These are phyloP conservation scores for Drosophila sp. DNA, from an alignment of 1,140 invertebrate genomes.

Conservation along the genomic window DNA sequence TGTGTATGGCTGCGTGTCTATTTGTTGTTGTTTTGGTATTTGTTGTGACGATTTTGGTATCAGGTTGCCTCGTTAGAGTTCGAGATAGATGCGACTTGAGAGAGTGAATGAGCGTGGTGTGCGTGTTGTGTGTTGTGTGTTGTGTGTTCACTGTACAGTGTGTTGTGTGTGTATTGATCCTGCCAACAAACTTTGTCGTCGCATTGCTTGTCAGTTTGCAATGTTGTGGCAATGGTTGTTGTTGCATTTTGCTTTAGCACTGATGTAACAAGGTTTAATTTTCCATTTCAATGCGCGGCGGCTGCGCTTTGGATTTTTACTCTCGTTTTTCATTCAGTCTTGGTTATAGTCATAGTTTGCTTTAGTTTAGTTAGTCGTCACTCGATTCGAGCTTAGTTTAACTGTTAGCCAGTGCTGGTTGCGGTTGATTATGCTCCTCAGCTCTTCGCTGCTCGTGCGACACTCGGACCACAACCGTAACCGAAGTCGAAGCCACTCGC, in stretches of 20 bases:
- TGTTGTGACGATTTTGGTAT: slow-evolving; percentile 79
- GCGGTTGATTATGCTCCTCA: slow-evolving; percentile 72
- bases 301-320: slow-evolving; percentile 75
- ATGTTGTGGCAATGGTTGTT: slow-evolving; percentile 40
- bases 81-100: slow-evolving; percentile 21
- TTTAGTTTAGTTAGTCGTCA: slow-evolving; percentile 41
- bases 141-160: background rate
- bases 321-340: slow-evolving; percentile 78
- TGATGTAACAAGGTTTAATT: slow-evolving; percentile 84
- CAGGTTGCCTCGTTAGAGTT: slow-evolving; percentile 74
- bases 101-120: slow-evolving; percentile 37
- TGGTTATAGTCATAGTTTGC: slow-evolving; percentile 45
- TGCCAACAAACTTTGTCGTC: slow-evolving; percentile 63
- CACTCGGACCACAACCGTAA: slow-evolving; percentile 56
- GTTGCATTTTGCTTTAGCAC: slow-evolving; percentile 65
- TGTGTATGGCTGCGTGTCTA: slow-evolving; percentile 41
- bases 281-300: slow-evolving; percentile 83
- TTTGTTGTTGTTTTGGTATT: slow-evolving; percentile 51
- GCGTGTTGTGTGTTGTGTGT: slow-evolving; percentile 10
- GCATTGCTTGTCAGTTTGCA: slow-evolving; percentile 46
- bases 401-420: slow-evolving; percentile 22
- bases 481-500: slow-evolving; percentile 40
- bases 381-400: slow-evolving; percentile 10
- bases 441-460: slow-evolving; percentile 14
- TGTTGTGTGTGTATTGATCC: slow-evolving; percentile 55